Conservation (phyloP, 2,797 vertebrate species). For the Strix occidentalis region DNA sequence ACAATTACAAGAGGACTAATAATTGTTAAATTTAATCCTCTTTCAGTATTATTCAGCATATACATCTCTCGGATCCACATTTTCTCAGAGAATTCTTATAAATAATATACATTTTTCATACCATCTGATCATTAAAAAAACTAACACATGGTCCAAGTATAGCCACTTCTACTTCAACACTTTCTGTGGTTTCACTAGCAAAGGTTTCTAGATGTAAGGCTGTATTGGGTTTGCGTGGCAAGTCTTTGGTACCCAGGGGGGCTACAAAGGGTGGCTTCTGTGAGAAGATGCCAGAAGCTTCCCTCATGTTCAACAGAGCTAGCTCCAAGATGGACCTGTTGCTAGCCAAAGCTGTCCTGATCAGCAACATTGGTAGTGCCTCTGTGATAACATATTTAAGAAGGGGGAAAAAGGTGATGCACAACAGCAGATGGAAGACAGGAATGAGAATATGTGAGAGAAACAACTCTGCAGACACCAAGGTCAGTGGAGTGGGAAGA, state of each 20-base stretch:
- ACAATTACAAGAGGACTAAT: not conserved
- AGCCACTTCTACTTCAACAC: not conserved
- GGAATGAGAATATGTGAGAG: not conserved
- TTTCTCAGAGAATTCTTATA: not conserved
- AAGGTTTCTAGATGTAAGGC: not conserved
- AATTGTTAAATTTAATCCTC: not conserved
- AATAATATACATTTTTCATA: too few species aligned
- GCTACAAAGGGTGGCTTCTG: not conserved
- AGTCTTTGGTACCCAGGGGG: not conserved
- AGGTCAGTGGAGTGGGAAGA: too few species aligned
- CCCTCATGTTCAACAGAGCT: not conserved
- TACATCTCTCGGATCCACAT: not conserved
- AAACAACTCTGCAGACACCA: not conserved
- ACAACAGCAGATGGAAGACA: not conserved
- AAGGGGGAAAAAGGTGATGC: not conserved
- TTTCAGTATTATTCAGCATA: not conserved
- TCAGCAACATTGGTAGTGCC: fast-evolving
- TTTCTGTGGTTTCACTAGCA: not conserved
- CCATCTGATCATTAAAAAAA: not conserved
- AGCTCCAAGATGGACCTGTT: not conserved
- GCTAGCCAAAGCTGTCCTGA: not conserved
- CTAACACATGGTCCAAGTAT: not conserved
- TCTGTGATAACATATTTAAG: not conserved
- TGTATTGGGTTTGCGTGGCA: not conserved
- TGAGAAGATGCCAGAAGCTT: not conserved